A percentile compares a stretch with the other conserved stretches of the same genome.
Conservation (phyloP, 1,140 invertebrate species). For the Andricus grossulariae region DNA sequence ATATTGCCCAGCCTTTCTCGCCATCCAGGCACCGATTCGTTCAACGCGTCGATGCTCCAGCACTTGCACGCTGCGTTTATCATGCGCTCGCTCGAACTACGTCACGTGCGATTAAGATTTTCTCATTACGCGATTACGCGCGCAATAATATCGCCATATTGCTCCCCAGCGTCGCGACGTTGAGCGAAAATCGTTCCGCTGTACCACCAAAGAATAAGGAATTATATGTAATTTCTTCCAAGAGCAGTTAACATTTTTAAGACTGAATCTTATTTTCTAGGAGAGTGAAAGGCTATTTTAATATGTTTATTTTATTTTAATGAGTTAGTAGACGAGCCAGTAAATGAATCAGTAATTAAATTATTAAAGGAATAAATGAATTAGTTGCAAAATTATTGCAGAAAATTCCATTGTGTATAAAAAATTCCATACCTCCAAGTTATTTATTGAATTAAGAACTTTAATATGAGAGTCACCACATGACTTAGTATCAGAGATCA, state of each 20-base stretch:
- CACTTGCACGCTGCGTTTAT: constrained; percentile 18
- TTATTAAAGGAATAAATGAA: not conserved
- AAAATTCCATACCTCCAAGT: not conserved
- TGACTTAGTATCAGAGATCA: not conserved
- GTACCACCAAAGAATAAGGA: not conserved
- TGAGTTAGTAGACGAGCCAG: not conserved
- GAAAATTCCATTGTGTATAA: not conserved
- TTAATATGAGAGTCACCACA: not conserved
- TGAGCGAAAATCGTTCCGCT: too few species aligned
- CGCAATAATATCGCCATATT: constrained; percentile 48
- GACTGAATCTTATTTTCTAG: not conserved
- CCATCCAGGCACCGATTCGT: too few species aligned
- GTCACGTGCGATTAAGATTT: constrained; percentile 51
- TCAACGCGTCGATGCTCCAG: too few species aligned
- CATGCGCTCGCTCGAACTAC: constrained; percentile 37
- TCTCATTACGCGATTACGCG: constrained; percentile 51
- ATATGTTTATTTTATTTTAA: not conserved
- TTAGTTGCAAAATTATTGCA: not conserved
- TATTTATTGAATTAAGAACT: not conserved
- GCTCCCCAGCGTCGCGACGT: constrained; percentile 1
- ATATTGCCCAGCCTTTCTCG: too few species aligned
- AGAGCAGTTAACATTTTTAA: constrained; percentile 1
- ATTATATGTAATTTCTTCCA: not conserved
- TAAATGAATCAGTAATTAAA: not conserved
- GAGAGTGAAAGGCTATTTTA: not conserved